These are phyloP conservation scores for Leucopternis melanops DNA, from an alignment of 2,113 vertebrate genomes.

Conservation along the genomic window DNA sequence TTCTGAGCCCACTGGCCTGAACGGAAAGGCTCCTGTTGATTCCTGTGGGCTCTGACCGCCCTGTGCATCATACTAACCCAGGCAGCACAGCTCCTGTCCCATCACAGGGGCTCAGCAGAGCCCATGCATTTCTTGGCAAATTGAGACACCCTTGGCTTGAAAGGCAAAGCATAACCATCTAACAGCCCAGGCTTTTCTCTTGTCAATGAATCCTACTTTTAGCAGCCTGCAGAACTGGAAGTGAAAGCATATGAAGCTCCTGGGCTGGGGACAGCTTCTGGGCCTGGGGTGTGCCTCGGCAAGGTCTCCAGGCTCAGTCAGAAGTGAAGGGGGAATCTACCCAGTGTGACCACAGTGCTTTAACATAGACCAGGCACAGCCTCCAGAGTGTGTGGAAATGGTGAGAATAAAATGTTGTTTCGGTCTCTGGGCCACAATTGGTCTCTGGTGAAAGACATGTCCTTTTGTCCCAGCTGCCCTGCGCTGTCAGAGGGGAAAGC, in stretches of 20 bases:
- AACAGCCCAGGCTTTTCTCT: not conserved
- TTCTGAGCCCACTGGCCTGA: not conserved
- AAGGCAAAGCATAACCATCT: not conserved
- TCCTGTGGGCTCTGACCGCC: not conserved
- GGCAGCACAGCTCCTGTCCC: not conserved
- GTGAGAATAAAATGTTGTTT: not conserved
- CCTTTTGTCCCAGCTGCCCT: not conserved
- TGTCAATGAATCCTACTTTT: not conserved
- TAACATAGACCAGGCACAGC: not conserved
- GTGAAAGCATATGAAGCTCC: fast-evolving
- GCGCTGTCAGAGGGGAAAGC: not conserved
- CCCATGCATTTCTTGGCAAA: not conserved
- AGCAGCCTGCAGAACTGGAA: not conserved
- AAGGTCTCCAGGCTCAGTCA: not conserved
- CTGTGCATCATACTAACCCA: not conserved
- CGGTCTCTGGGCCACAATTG: not conserved
- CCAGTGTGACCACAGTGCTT: not conserved
- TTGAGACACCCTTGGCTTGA: not conserved
- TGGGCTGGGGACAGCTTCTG: not conserved
- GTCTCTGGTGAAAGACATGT: not conserved
- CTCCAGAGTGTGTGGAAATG: not conserved
- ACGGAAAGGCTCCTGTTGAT: not conserved
- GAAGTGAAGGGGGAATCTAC: not conserved
- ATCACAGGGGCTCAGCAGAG: not conserved
- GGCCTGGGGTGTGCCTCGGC: not conserved